Conservation (phyloP, 2,113 vertebrate genomes). For the Ahaetulla prasina region DNA sequence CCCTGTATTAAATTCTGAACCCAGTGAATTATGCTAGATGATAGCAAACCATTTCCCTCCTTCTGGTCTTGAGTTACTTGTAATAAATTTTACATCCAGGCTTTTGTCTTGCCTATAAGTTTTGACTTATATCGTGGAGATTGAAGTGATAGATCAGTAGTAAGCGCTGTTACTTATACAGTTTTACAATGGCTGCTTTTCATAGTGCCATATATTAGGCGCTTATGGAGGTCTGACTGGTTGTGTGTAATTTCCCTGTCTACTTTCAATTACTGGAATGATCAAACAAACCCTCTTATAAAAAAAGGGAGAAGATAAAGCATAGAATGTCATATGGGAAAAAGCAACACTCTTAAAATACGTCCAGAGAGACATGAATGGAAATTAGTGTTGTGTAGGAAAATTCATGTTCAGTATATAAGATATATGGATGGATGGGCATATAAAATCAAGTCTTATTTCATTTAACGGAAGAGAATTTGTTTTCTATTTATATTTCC, state of each 20-base stretch:
- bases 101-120: background rate
- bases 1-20: background rate
- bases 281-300: background rate
- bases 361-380: background rate
- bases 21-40: background rate
- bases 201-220: slow-evolving; percentile 9
- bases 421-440: background rate
- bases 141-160: slow-evolving; percentile 14
- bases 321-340: background rate
- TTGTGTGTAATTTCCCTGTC: background rate
- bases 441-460: background rate
- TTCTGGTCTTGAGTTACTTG: background rate
- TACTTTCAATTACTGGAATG: background rate
- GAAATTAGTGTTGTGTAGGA: background rate
- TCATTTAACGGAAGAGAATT: background rate
- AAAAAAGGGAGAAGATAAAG: background rate
- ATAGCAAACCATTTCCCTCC: background rate
- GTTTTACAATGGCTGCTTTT: slow-evolving; percentile 24
- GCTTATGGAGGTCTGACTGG: background rate
- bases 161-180: background rate
- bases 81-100: slow-evolving; percentile 2
- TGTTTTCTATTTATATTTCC: background rate
- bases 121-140: background rate
- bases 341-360: background rate
- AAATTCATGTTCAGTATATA: background rate